A percentile compares a stretch with the other conserved stretches of the same genome.
These are phyloP conservation scores for Lasius platythorax DNA, from an alignment of 2,888 invertebrate genomes.

Conservation along the genomic window DNA sequence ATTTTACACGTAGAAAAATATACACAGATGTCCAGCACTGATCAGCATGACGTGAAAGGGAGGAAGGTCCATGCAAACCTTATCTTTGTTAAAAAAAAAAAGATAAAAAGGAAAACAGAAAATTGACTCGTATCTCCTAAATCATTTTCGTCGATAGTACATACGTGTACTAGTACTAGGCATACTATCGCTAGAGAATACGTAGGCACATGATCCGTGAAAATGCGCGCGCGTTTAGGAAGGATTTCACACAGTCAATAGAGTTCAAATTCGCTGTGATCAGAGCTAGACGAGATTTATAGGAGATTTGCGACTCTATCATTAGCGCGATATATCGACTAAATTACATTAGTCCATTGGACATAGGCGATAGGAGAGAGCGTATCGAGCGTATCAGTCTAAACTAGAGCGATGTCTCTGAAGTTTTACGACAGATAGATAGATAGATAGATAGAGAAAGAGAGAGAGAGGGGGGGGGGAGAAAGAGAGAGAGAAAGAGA, in stretches of 20 bases:
- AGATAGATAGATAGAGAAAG: background rate
- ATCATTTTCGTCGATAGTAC: conserved; percentile 3
- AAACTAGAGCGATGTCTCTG: conserved; percentile 42
- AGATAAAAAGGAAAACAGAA: background rate
- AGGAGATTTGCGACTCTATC: background rate
- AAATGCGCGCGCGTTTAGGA: background rate
- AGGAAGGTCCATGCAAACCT: background rate
- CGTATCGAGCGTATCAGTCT: conserved; percentile 22
- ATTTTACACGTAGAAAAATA: conserved; percentile 31
- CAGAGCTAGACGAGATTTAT: conserved; percentile 19
- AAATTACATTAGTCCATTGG: conserved; percentile 28
- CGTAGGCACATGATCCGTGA: conserved; percentile 40
- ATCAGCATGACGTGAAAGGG: background rate
- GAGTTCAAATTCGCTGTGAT: background rate
- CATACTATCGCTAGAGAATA: background rate
- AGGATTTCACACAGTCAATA: background rate
- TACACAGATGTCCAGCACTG: conserved; percentile 7
- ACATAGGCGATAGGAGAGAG: conserved; percentile 31
- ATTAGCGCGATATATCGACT: conserved; percentile 8
- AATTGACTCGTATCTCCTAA: conserved; percentile 7
- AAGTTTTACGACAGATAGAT: conserved; percentile 31
- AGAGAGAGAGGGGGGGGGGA: background rate
- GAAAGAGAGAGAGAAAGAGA: background rate
- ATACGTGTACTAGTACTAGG: background rate
- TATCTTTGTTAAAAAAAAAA: background rate